These are phyloP conservation scores for Limnodromus scolopaceus DNA, from an alignment of 2,797 vertebrate species.

Conservation along the genomic window DNA sequence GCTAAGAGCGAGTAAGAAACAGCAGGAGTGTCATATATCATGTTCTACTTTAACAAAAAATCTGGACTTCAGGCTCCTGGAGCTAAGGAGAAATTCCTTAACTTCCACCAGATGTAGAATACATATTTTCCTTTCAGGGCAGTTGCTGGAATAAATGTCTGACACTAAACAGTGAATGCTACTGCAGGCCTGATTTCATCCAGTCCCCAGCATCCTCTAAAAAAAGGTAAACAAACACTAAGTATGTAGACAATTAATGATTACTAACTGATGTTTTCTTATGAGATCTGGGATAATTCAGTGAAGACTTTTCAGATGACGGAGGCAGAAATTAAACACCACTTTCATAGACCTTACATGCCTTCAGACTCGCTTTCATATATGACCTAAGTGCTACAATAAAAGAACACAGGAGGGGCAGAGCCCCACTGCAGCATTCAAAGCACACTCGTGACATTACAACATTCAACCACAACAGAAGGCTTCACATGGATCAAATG, in stretches of 20 bases:
- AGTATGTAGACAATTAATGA: neutral
- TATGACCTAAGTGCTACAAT: neutral
- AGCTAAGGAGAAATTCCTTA: constrained; percentile 26
- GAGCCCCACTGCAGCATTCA: neutral
- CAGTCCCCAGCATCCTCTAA: neutral
- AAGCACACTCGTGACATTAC: neutral
- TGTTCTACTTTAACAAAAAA: neutral
- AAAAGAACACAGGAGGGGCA: neutral
- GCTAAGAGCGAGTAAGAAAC: neutral
- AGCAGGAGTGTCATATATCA: neutral
- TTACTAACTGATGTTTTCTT: neutral
- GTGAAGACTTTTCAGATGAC: neutral
- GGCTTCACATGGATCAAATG: neutral
- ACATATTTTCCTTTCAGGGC: constrained; percentile 6
- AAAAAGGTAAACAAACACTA: neutral
- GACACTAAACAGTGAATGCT: neutral
- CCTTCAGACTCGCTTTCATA: neutral
- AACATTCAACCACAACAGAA: neutral
- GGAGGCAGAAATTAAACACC: neutral
- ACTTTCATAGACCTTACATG: neutral
- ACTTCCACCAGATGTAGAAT: constrained; percentile 42
- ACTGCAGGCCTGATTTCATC: neutral
- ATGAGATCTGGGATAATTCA: neutral
- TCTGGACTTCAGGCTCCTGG: neutral
- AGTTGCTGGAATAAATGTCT: neutral